phyloP scores from a whole-genome alignment of 1,140 invertebrate genomes.

The Micrasema longulum region DNA sequence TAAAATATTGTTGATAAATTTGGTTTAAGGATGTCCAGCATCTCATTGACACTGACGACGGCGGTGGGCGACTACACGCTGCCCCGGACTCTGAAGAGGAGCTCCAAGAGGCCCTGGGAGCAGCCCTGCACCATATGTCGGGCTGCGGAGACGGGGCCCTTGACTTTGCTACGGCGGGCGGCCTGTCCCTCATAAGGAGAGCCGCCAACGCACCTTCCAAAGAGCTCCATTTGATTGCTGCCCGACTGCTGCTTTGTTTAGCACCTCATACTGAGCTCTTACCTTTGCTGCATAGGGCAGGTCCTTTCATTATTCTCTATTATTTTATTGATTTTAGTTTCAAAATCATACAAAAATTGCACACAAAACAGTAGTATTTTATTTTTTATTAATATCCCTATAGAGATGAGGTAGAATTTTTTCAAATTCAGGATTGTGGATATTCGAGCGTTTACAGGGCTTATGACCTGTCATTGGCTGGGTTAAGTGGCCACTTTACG shows the following conservation, averaged over 20 bases:
- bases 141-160: constrained; percentile 13
- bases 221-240: constrained; percentile 36
- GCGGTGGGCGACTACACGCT: constrained; percentile 7
- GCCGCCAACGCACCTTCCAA: constrained; percentile 37
- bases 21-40: no score
- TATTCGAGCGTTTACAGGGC: no score
- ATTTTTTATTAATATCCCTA: no score
- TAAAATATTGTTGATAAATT: no score
- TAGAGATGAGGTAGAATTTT: no score
- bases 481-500: no score
- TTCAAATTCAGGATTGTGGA: no score
- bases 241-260: constrained; percentile 39
- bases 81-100: constrained; percentile 40
- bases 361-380: no score
- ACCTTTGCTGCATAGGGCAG: constrained; percentile 47
- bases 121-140: constrained; percentile 13
- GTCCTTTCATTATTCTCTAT: constrained; percentile 9
- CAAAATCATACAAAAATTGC: no score
- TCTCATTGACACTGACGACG: constrained; percentile 46
- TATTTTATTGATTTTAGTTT: no score
- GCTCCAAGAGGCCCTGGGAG: constrained; percentile 2
- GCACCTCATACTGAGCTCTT: constrained; percentile 41
- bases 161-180: constrained; percentile 43
- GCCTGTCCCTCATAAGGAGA: constrained; percentile 37
- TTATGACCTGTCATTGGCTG: no score